Conservation (phyloP, 2,113 vertebrate species). For the Nymphicus hollandicus region DNA sequence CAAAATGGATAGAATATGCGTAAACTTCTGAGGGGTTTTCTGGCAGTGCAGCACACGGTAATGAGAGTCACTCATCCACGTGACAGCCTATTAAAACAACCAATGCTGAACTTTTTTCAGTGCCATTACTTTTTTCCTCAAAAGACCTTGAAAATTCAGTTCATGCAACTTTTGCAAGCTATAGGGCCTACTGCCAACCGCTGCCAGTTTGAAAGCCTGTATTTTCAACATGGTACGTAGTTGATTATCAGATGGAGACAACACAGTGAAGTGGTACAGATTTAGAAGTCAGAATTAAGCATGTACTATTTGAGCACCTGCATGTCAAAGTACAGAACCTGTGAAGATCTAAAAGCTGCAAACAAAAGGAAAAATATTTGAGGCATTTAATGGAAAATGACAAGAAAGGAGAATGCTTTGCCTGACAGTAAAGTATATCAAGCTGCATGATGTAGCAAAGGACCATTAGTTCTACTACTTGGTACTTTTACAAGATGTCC, state of each 20-base stretch:
- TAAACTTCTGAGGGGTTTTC: not conserved
- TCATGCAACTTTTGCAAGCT: not conserved
- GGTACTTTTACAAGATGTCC: not conserved
- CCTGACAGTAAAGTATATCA: not conserved
- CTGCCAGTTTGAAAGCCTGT: not conserved
- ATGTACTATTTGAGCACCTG: not conserved
- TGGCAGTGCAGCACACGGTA: not conserved
- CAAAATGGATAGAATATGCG: not conserved
- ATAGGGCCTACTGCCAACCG: not conserved
- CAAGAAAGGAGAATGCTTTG: not conserved
- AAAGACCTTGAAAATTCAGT: not conserved
- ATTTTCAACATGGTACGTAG: not conserved
- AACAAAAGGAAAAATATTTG: not conserved
- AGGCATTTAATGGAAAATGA: not conserved
- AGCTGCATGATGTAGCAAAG: not conserved
- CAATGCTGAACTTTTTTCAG: not conserved
- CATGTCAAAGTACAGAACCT: not conserved
- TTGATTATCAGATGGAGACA: not conserved
- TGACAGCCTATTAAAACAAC: not conserved
- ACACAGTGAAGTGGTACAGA: not conserved
- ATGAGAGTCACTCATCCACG: not conserved
- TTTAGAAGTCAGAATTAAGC: not conserved
- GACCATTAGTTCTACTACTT: not conserved
- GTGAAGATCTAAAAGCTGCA: not conserved
- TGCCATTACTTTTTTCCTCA: not conserved